Conservation (phyloP, 2,797 vertebrate species). For the Oreochromis grahami region DNA sequence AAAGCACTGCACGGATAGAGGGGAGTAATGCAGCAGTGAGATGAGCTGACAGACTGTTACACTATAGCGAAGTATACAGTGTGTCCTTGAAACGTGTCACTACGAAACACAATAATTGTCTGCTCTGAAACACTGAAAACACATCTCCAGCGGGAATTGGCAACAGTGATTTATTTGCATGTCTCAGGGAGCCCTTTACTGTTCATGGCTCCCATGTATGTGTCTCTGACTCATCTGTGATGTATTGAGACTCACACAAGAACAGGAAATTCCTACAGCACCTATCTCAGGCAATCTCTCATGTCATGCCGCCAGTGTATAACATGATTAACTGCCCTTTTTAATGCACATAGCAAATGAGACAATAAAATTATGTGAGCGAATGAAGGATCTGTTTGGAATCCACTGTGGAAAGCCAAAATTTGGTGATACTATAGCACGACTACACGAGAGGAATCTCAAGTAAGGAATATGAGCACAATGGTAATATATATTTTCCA, state of each 20-base stretch:
- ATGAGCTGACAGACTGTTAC: constrained; percentile 27
- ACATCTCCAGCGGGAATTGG: constrained; percentile 32
- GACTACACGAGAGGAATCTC: not conserved
- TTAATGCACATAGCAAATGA: constrained; percentile 12
- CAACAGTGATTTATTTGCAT: constrained; percentile 56
- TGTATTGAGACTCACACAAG: not conserved
- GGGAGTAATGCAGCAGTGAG: not conserved
- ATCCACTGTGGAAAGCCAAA: not conserved
- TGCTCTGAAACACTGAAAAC: constrained; percentile 14
- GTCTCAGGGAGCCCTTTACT: constrained; percentile 21
- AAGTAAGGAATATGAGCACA: not conserved
- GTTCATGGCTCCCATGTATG: constrained; percentile 1
- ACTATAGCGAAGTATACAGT: constrained; percentile 1
- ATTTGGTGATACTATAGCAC: not conserved
- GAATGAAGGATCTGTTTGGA: not conserved
- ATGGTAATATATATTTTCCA: not conserved
- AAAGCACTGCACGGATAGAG: not conserved
- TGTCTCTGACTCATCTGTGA: constrained; percentile 39
- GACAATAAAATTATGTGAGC: not conserved
- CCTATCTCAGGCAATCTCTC: constrained; percentile 27
- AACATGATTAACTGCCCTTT: constrained; percentile 53
- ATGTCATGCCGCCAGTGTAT: not conserved
- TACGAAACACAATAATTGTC: constrained; percentile 48
- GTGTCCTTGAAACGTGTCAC: constrained; percentile 55
- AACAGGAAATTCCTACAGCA: not conserved